Base-by-base conservation (phyloP, 1,140 invertebrate genomes). In the Agrypnia vestita region DNA sequence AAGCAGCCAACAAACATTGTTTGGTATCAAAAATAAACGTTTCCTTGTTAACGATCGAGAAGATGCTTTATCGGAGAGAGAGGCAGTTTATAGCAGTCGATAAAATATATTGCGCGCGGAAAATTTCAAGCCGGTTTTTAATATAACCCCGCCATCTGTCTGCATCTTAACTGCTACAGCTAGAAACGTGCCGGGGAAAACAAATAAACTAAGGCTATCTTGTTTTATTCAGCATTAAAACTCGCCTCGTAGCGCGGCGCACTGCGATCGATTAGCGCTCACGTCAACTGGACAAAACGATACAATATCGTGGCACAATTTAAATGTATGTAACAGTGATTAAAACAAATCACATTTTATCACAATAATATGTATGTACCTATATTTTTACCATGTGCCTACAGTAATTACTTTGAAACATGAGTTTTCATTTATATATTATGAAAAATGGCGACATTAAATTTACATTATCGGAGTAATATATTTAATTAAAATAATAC, bases 221-320 rank as follows among this genome's bases (percentile, higher is more conserved):
- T 64, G 75, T 78, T 81, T 81, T 81, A 81, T 81, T 73, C 76
- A 76, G 80, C 80, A 78, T 81, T 78, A 81, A 35, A 81, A 81
- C 62, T 71, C 44, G 47, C 49, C 62, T 44, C 74, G 74, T 56
- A 51, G 74, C 21, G 44, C 17, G 19, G 59, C n/a, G n/a, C n/a
- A n/a, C n/a, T n/a, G n/a, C n/a, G n/a, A n/a, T n/a, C n/a, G n/a
- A n/a, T n/a, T n/a, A n/a, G n/a, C n/a, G n/a, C n/a, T n/a, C n/a
- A n/a, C n/a, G n/a, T n/a, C n/a, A n/a, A n/a, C n/a, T n/a, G n/a
- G n/a, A n/a, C n/a, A n/a, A n/a, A n/a, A n/a, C n/a, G n/a, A n/a
- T n/a, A n/a, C n/a, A n/a, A n/a, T n/a, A n/a, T n/a, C n/a, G n/a
- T n/a, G n/a, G n/a, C n/a, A n/a, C n/a, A n/a, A n/a, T n/a, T n/a